Evolutionary conservation across 2,888 invertebrate genomes (phyloP), one percentile per base, ranked within the genome.

Genomic region (Meganola albula): DNA sequence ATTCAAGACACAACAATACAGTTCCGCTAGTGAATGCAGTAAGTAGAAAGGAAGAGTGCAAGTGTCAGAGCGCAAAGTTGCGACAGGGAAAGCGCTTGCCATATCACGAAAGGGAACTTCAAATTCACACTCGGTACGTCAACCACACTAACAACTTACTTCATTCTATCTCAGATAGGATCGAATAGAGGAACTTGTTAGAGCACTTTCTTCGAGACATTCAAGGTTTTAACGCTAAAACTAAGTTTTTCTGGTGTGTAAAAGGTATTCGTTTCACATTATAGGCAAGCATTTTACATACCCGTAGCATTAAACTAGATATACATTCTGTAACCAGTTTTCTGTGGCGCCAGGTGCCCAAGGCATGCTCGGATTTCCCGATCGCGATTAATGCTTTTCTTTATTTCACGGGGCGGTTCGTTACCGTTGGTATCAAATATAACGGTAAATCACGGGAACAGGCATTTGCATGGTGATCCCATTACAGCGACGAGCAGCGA

Each of bases 21-120:
- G 49, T 53, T 50, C 48, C 49, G 58, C 58, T 48, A 56, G 54
- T 34, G 58, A 62, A 59, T 58, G 57, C 69, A 66, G 69, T 53
- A n/a, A n/a, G 65, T 75, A 73, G 83, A 85, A 85, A 85, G 83
- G 83, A 84, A 85, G 79, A 85, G 83, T 84, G 72, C 66, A 72
- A 68, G 66, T 76, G 76, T 73, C 75, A 73, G 72, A 71, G 72
- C 70, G 59, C 65, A 66, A 58, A 72, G 73, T 63, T 66, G 71
- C 75, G 74, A 74, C 70, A 71, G 83, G 70, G 83, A 83, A 83
- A 83, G 80, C 78, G 68, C 53, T 58, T 66, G 70, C 72, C 66
- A 74, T 71, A 78, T 73, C 73, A 69, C 71, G 79, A 82, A 82
- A 80, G 82, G 78, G 74, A 82, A 80, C 72, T 75, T 78, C 64